Base-by-base conservation (phyloP, 2,888 invertebrate species). In the Erebia epiphron region DNA sequence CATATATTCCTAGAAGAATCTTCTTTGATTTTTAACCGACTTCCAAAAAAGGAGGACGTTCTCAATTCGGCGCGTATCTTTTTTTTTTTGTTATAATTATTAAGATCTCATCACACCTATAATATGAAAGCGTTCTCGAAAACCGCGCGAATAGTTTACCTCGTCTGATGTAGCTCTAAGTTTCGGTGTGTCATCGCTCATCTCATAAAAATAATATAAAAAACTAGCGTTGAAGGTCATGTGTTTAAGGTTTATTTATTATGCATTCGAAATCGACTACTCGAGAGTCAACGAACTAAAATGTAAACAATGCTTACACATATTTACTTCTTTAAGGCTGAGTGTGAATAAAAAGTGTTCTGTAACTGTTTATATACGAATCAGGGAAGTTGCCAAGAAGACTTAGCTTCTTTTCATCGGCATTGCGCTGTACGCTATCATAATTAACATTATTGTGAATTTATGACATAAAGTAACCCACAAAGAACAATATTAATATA, bases 271-370 rank as follows among this genome's bases (percentile, higher is more conserved):
- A 58, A 46, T 64, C 52, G 50, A 67, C 18, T 50, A 65, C 11
- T 54, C 9, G 57, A 13, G 66, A 66, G 73, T 71, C 73, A 73
- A 73, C 50, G 71, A 71, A 69, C 73, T 67, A 35, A 60, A 62
- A 67, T 16, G 68, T 69, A 73, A 73, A 71, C 71, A 73, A 58
- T 46, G 18, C 60, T n/a, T 41, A 35, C 16, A 60, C 18, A 54
- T 52, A 16, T 2, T 11, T 60, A 14, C 5, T 16, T 41, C 54
- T 58, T 58, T 58, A 58, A 4, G 26, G 26, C 21, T 35, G 35
- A n/a, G 58, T 10, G 9, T 58, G 9, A 9, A 50, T 50, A 52
- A 14, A 21, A 52, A 54, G 18, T 16, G 18, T 10, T 10, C 54
- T 54, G 18, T 16, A 16, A 1, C 10, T 10, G 54, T n/a, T n/a